These are phyloP conservation scores for Drosophila koepferae DNA, from an alignment of 2,888 invertebrate genomes.

Conservation along the genomic window DNA sequence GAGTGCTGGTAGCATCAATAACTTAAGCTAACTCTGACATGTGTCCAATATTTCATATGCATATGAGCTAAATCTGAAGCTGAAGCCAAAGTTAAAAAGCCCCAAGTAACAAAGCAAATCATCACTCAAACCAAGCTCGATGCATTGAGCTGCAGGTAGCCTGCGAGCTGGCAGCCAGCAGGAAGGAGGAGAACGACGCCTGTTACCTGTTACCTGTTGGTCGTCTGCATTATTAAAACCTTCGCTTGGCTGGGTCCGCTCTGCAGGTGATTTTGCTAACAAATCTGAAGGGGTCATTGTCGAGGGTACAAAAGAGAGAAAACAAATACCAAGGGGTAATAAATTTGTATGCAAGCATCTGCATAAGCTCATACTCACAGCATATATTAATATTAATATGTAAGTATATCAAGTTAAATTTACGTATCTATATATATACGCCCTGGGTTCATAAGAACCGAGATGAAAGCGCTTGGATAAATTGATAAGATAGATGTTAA, in stretches of 20 bases:
- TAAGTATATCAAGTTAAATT: neutral
- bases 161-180: neutral
- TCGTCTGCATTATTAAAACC: constrained; percentile 67
- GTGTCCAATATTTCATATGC: constrained; percentile 59
- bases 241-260: constrained; percentile 40
- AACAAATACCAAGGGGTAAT: constrained; percentile 58
- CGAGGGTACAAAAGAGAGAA: constrained; percentile 29
- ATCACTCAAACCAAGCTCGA: constrained; percentile 71
- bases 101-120: constrained; percentile 58
- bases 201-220: constrained; percentile 1
- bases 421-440: neutral
- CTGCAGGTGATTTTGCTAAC: constrained; percentile 79
- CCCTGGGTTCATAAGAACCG: neutral
- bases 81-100: constrained; percentile 31
- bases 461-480: neutral
- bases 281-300: constrained; percentile 54
- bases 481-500: constrained; percentile 5
- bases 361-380: constrained; percentile 23
- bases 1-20: constrained; percentile 44
- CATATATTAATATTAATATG: constrained; percentile 13
- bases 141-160: constrained; percentile 69
- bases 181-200: neutral
- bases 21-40: constrained; percentile 57
- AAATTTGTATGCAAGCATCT: constrained; percentile 54
- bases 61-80: constrained; percentile 21